Base-by-base conservation (phyloP, 2,888 invertebrate genomes). In the Ormyrus pomaceus region DNA sequence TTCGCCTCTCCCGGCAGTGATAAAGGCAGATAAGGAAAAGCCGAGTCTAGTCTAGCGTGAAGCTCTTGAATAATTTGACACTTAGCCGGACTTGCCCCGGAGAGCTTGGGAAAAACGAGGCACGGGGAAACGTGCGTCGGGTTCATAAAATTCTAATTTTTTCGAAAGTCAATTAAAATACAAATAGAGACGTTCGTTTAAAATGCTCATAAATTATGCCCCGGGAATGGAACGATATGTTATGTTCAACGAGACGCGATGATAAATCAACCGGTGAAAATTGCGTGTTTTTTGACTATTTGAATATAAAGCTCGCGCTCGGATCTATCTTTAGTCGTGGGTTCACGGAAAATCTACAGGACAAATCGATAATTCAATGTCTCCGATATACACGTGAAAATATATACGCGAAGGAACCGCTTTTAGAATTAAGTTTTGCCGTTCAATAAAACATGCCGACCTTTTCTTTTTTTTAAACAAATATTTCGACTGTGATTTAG, bases 251-350 rank as follows among this genome's bases (percentile, higher is more conserved):
- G 71, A 34, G 64, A 53, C 55, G 64, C 48, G 59, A 68, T 73
- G 50, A 77, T 79, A 77, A 82, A 82, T 82, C 82, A 82, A 66
- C 55, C 71, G 53, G 82, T 74, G 70, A 79, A 78, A 79, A 77
- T 79, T 77, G 82, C 82, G 79, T 82, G 82, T 77, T 82, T 77
- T 79, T 79, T 77, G 79, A 82, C 81, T 78, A 72, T 79, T 79
- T 72, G 51, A 76, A 78, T 68, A 64, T 69, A 68, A 68, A 68
- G 46, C 19, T 9, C 6, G 66, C 34, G 53, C 64, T 34, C 13
- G 59, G n/a, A 19, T 46, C 77, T 70, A 69, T 50, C 59, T 74
- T 61, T 71, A 76, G 69, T n/a, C 50, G 68, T 61, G 58, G 66
- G 56, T 64, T 76, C 76, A 73, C 64, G 61, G 69, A 69, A 70